Evolutionary conservation across 2,113 vertebrate species (phyloP).

Genomic region (Archilochus colubris): DNA sequence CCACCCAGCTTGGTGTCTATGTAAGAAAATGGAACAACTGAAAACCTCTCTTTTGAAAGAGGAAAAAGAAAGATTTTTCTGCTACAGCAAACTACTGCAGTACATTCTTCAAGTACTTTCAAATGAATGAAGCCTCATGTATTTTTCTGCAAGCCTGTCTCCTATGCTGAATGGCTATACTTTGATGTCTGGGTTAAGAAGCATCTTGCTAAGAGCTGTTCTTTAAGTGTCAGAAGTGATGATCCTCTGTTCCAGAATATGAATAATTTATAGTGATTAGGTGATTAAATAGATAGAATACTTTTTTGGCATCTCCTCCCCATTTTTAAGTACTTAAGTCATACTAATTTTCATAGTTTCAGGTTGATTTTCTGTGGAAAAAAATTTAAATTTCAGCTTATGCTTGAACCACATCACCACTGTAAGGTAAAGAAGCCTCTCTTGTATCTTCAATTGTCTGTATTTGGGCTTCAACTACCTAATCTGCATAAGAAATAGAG

Average conservation of each 20-base stretch:
- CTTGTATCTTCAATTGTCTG: neutral
- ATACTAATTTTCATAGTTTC: neutral
- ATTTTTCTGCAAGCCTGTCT: neutral
- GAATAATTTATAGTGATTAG: neutral
- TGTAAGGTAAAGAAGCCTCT: neutral
- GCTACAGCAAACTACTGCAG: neutral
- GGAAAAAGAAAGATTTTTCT: neutral
- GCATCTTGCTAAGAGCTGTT: neutral
- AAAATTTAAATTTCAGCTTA: neutral
- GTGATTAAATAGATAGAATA: neutral
- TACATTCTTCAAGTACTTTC: neutral
- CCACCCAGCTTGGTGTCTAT: slow-evolving; percentile 95
- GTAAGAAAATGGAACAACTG: slow-evolving; percentile 34
- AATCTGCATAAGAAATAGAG: neutral
- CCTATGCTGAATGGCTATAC: neutral
- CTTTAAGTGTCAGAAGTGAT: neutral
- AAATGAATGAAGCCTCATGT: neutral
- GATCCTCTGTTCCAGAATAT: neutral
- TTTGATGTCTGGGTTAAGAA: neutral
- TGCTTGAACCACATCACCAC: neutral
- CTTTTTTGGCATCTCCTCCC: neutral
- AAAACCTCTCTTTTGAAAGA: neutral
- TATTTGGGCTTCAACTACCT: neutral
- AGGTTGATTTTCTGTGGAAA: neutral
- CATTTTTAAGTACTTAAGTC: neutral